These are phyloP conservation scores for Acanthis flammea DNA, from an alignment of 2,797 vertebrate species.

Conservation along the genomic window DNA sequence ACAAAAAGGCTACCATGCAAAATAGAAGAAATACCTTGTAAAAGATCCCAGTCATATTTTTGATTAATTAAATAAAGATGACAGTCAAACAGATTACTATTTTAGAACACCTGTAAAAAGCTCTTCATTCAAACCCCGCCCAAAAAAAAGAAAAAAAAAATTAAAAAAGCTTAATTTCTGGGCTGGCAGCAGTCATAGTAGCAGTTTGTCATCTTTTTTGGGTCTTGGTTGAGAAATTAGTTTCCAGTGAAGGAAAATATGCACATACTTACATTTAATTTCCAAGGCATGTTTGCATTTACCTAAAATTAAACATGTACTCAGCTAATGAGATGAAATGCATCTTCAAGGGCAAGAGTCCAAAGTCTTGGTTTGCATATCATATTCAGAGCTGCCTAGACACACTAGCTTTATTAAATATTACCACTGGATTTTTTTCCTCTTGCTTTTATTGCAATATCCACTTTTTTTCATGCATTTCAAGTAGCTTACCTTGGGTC, in stretches of 20 bases:
- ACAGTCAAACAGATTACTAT: neutral
- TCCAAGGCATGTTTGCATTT: neutral
- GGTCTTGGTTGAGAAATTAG: neutral
- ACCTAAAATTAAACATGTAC: neutral
- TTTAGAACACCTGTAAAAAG: neutral
- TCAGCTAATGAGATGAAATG: neutral
- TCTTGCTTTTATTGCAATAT: neutral
- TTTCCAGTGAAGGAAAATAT: neutral
- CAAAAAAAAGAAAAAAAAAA: neutral
- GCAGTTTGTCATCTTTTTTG: neutral
- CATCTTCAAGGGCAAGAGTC: neutral
- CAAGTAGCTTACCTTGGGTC: neutral
- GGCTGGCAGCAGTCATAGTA: neutral
- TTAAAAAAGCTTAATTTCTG: neutral
- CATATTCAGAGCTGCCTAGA: neutral
- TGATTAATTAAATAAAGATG: neutral
- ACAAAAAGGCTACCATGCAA: neutral
- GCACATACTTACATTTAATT: neutral
- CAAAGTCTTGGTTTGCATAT: neutral
- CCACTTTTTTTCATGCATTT: neutral
- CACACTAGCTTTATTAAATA: neutral
- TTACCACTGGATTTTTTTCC: neutral
- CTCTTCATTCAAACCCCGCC: neutral
- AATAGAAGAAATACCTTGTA: neutral
- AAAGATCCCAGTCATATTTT: neutral